Evolutionary conservation across 2,888 invertebrate species (phyloP), one percentile per base, ranked within the genome.

Genomic region (Troides oblongomaculatus): DNA sequence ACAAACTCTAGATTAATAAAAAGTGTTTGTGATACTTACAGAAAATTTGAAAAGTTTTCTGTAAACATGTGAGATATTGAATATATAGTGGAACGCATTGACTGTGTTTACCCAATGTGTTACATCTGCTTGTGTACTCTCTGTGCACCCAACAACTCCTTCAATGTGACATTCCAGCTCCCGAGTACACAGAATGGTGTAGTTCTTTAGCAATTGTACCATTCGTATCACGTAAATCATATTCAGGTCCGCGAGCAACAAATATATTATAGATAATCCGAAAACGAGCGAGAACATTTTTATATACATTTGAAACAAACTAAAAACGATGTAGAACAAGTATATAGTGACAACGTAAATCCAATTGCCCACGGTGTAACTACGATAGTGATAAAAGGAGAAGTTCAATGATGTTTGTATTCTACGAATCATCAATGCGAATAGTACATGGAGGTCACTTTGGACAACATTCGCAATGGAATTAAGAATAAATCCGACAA

Each of bases 191-290:
- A 36, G 36, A 50, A 5, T 25, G 12, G 57, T 21, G 3, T n/a
- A 6, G 2, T 17, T 25, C 23, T 62, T 62, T 14, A 68, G 57
- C 1, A 50, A 18, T 18, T 62, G 62, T 46, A 57, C 12, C n/a
- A 43, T 68, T 57, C 68, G 43, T 58, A 63, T 30, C 8, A 63
- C n/a, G n/a, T 68, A 68, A 30, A 63, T 68, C 7, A 46, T 58
- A 17, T 68, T 62, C 3, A 58, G 30, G 36, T 68, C 68, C 5
- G 64, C 21, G 6, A 64, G 8, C 1, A 43, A 21, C 8, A 58
- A 17, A 39, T 23, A 17, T 21, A 64, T 14, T 21, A 23, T 23
- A 23, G 64, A 14, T 43, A 62, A 62, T 43, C 36, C 17, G 5
- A 46, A 62, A 43, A 2, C 10, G 39, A 36, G 12, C 10, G 18